phyloP scores from a whole-genome alignment of 1,140 invertebrate genomes.

The Phortica variegata region DNA sequence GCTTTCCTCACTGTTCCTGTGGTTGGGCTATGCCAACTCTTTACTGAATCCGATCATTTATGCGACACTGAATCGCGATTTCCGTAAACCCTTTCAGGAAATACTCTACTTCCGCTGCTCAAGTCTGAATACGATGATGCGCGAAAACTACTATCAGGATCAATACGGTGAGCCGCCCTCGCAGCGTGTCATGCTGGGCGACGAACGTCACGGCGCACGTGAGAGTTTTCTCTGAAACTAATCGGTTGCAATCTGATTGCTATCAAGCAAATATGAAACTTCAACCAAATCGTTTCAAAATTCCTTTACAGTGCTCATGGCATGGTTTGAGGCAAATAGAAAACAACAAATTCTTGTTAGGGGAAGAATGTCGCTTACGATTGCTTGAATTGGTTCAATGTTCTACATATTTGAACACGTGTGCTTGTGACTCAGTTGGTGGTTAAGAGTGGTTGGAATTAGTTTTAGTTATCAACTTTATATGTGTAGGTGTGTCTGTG shows the following conservation, averaged over 20 bases:
- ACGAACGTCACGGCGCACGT: slow-evolving; percentile 50
- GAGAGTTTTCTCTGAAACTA: slow-evolving; percentile 55
- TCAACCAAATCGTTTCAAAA: too few species aligned
- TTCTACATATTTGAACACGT: too few species aligned
- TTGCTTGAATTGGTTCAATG: too few species aligned
- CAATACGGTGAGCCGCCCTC: slow-evolving; percentile 78
- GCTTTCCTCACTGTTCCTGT: slow-evolving; percentile 74
- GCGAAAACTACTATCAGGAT: slow-evolving; percentile 88
- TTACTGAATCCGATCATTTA: slow-evolving; percentile 92
- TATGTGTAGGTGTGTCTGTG: too few species aligned
- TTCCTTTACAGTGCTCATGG: too few species aligned
- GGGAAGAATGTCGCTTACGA: too few species aligned
- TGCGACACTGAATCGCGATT: slow-evolving; percentile 87
- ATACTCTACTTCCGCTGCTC: slow-evolving; percentile 86
- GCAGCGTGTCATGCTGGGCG: slow-evolving; percentile 54
- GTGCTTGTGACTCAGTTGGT: too few species aligned
- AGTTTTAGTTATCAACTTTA: too few species aligned
- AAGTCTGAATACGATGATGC: slow-evolving; percentile 86
- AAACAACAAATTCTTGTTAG: too few species aligned
- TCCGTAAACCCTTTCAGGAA: slow-evolving; percentile 88
- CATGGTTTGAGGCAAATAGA: too few species aligned
- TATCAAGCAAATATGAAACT: too few species aligned
- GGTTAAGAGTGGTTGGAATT: too few species aligned
- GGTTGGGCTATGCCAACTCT: slow-evolving; percentile 93
- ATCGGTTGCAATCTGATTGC: slow-evolving; percentile 5